A percentile compares a stretch with the other conserved stretches of the same genome.
Evolutionary conservation across 1,140 invertebrate genomes (phyloP).

Genomic region (Limonius californicus): DNA sequence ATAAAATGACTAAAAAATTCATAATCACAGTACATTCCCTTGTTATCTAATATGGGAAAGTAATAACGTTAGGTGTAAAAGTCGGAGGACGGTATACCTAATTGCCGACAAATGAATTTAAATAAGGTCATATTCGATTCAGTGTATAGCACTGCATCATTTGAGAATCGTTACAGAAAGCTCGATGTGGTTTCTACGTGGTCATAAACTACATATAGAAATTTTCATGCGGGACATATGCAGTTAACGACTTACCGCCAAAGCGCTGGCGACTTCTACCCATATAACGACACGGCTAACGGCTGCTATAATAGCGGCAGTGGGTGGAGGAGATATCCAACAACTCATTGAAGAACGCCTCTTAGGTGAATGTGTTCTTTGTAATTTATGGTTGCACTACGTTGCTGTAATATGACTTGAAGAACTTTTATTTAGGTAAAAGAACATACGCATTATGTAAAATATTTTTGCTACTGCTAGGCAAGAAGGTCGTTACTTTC

Average conservation of each 20-base stretch:
- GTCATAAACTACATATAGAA: constrained; percentile 6
- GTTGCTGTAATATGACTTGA: constrained; percentile 20
- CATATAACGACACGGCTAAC: constrained; percentile 23
- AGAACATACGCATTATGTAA: constrained; percentile 14
- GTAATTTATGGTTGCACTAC: constrained; percentile 22
- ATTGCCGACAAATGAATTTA: no score
- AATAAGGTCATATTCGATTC: no score
- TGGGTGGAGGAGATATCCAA: constrained; percentile 24
- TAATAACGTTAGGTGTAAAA: no score
- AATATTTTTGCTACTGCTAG: constrained; percentile 11
- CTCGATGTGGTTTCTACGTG: background rate
- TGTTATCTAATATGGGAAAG: no score
- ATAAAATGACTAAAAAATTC: no score
- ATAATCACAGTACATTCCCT: no score
- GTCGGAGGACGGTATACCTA: no score
- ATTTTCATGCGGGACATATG: constrained; percentile 14
- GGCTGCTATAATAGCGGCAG: constrained; percentile 23
- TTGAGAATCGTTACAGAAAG: background rate
- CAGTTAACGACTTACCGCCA: constrained; percentile 19
- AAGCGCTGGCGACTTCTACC: constrained; percentile 19
- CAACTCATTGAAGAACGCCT: constrained; percentile 24
- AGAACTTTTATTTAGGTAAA: constrained; percentile 10
- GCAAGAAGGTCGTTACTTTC: background rate
- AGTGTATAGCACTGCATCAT: no score
- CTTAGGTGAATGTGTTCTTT: constrained; percentile 21